Conservation (phyloP, 2,888 invertebrate genomes). For the Diadegma fenestrale region DNA sequence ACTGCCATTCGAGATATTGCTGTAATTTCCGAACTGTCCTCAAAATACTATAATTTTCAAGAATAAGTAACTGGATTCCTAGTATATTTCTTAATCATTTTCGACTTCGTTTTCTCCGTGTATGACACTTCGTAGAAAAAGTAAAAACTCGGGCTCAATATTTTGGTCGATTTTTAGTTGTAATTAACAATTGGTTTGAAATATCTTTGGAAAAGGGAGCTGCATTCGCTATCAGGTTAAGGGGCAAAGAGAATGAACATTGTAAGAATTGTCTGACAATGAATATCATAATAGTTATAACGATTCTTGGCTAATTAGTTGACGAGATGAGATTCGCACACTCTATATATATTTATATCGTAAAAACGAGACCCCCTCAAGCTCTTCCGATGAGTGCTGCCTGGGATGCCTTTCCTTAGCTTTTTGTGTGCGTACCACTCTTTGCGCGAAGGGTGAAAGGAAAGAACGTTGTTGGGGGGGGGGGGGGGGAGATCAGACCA, state of each 20-base stretch:
- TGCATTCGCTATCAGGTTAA: not conserved
- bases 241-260: constrained; percentile 32
- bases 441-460: constrained; percentile 43
- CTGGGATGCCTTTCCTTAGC: constrained; percentile 37
- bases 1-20: too few species aligned
- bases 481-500: constrained; percentile 32
- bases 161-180: not conserved
- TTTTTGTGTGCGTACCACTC: constrained; percentile 52
- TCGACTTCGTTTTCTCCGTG: too few species aligned
- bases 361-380: constrained; percentile 40
- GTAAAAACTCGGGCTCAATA: not conserved
- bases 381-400: constrained; percentile 43
- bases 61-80: too few species aligned
- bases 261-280: constrained; percentile 57
- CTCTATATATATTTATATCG: constrained; percentile 1
- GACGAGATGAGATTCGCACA: constrained; percentile 43
- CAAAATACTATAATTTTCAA: too few species aligned
- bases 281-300: constrained; percentile 54
- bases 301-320: constrained; percentile 62
- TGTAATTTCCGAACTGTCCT: too few species aligned
- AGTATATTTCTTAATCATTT: too few species aligned
- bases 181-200: constrained; percentile 8
- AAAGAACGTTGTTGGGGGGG: constrained; percentile 16
- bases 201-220: constrained; percentile 2
- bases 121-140: not conserved